phyloP scores from a whole-genome alignment of 2,888 invertebrate species.

The Himalopsyche kuldschensis region DNA sequence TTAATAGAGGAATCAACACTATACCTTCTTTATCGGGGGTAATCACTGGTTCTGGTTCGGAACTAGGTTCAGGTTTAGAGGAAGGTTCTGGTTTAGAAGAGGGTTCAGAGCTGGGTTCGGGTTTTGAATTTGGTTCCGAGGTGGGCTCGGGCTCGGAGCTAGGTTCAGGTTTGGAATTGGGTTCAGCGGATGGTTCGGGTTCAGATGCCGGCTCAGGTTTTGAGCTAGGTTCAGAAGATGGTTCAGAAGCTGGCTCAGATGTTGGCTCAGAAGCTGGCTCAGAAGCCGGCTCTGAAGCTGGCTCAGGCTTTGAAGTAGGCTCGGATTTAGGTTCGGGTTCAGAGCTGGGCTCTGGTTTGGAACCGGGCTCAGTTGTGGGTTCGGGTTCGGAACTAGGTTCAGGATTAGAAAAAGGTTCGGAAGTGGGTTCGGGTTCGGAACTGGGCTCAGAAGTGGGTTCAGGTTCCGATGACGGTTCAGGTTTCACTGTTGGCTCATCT shows the following conservation, averaged over 20 bases:
- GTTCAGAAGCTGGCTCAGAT: constrained; percentile 44
- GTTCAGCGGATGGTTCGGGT: constrained; percentile 45
- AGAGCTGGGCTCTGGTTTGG: constrained; percentile 45
- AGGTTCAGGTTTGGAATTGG: constrained; percentile 47
- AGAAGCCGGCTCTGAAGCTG: constrained; percentile 49
- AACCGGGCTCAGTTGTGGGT: constrained; percentile 49
- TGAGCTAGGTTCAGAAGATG: constrained; percentile 48
- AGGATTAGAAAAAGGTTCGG: constrained; percentile 47
- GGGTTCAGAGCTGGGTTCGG: constrained; percentile 51
- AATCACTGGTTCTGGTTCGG: constrained; percentile 45
- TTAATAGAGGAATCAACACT: neutral
- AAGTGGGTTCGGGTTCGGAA: constrained; percentile 49
- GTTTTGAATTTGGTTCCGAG: constrained; percentile 50
- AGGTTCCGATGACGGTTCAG: constrained; percentile 48
- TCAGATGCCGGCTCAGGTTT: constrained; percentile 53
- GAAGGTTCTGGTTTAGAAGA: constrained; percentile 48
- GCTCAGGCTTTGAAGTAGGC: constrained; percentile 46
- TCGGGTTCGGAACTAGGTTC: constrained; percentile 49
- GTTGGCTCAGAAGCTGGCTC: constrained; percentile 52
- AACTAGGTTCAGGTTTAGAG: constrained; percentile 43
- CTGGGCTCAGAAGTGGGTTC: constrained; percentile 48
- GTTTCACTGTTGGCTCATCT: constrained; percentile 3
- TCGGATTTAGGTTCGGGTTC: constrained; percentile 45
- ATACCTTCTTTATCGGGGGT: constrained; percentile 47
- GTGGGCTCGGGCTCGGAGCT: constrained; percentile 50